Conservation (phyloP, 2,888 invertebrate species). For the Craniophora ligustri region DNA sequence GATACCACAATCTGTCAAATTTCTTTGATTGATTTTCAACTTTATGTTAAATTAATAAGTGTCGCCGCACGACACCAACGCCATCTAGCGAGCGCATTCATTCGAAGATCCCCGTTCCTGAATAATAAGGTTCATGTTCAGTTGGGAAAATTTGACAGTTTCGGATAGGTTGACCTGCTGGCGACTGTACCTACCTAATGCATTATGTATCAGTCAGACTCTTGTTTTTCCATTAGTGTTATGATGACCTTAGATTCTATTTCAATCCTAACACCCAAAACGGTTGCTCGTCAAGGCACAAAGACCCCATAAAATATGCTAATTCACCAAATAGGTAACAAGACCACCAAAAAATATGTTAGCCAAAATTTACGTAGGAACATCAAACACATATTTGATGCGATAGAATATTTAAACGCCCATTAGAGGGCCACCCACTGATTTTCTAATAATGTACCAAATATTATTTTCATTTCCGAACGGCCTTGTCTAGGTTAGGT, state of each 20-base stretch:
- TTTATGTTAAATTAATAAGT: too few species aligned
- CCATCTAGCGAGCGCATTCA: too few species aligned
- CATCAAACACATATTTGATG: slow-evolving; percentile 37
- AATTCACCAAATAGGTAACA: slow-evolving; percentile 1
- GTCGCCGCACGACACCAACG: too few species aligned
- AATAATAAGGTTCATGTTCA: too few species aligned
- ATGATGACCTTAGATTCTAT: neutral
- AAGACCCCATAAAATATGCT: neutral
- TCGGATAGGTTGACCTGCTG: too few species aligned
- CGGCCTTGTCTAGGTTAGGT: slow-evolving; percentile 65
- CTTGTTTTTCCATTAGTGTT: neutral
- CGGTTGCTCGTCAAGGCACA: neutral
- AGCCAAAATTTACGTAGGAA: slow-evolving; percentile 8
- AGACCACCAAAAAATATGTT: slow-evolving; percentile 12
- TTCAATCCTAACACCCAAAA: neutral
- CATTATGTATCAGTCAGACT: too few species aligned
- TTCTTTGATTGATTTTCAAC: too few species aligned
- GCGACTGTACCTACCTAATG: too few species aligned
- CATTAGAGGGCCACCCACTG: slow-evolving; percentile 50
- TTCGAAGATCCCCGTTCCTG: too few species aligned
- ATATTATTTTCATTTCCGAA: slow-evolving; percentile 69
- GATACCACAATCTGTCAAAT: too few species aligned
- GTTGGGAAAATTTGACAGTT: too few species aligned
- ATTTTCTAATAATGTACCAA: slow-evolving; percentile 62
- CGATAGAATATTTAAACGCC: slow-evolving; percentile 47